Evolutionary conservation across 2,888 invertebrate species (phyloP).

Genomic region (Strigamia crassipes): DNA sequence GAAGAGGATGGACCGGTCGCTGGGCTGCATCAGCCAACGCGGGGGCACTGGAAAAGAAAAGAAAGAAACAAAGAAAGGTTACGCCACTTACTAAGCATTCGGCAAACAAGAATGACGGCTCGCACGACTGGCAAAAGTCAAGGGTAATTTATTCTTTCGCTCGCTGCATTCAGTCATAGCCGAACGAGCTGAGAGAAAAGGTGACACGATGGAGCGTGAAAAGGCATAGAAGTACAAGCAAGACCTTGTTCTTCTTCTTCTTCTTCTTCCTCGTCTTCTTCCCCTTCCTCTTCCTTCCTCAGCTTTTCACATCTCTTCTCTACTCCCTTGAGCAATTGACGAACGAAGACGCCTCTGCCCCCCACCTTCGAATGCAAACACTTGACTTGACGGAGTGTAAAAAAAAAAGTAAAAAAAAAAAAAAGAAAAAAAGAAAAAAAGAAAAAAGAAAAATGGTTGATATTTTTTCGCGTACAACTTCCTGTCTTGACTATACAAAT

Average conservation of each 20-base stretch:
- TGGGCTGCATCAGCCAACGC: constrained; percentile 49
- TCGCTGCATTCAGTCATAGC: background rate
- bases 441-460: background rate
- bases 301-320: background rate
- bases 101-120: background rate
- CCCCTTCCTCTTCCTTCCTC: background rate
- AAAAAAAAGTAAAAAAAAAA: background rate
- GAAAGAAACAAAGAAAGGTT: background rate
- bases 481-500: background rate
- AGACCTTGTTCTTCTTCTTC: background rate
- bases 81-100: background rate
- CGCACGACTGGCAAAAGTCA: constrained; percentile 17
- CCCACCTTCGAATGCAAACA: constrained; percentile 18
- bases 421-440: background rate
- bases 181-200: background rate
- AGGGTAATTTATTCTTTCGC: constrained; percentile 1
- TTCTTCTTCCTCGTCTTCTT: background rate
- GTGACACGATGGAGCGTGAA: constrained; percentile 9
- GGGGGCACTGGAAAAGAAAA: constrained; percentile 48
- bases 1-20: constrained; percentile 46
- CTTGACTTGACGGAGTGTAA: background rate
- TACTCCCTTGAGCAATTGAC: constrained; percentile 14
- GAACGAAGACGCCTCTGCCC: background rate
- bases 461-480: background rate
- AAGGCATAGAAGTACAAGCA: constrained; percentile 7